These are phyloP conservation scores for Hyposoter didymator DNA, from an alignment of 2,888 invertebrate species.

Conservation along the genomic window DNA sequence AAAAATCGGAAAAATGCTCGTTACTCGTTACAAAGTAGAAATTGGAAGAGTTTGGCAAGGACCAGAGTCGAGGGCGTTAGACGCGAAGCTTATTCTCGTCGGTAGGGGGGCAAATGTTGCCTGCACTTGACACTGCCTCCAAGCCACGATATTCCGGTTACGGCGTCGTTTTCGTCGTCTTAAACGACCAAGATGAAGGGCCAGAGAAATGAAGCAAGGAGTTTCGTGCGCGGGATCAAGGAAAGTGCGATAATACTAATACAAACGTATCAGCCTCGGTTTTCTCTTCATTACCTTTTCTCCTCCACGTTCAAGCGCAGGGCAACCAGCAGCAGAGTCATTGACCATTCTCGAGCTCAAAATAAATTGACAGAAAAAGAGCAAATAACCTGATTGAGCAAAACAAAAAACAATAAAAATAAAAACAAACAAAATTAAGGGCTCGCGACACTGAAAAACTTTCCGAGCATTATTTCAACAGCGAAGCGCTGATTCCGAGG, in stretches of 20 bases:
- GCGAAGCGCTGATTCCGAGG: too few relatives aligned
- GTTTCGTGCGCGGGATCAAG: conserved; percentile 49
- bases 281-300: not conserved
- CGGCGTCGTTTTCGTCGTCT: conserved; percentile 55
- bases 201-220: conserved; percentile 23
- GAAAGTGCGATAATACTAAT: conserved; percentile 60
- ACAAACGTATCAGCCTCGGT: conserved; percentile 30
- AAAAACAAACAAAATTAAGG: too few relatives aligned
- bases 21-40: conserved; percentile 36
- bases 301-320: not conserved
- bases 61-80: conserved; percentile 25
- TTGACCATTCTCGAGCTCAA: conserved; percentile 22
- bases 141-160: conserved; percentile 74
- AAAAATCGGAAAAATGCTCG: not conserved
- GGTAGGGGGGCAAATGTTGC: conserved; percentile 42
- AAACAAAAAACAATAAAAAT: not conserved
- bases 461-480: too few relatives aligned
- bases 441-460: too few relatives aligned
- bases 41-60: conserved; percentile 29
- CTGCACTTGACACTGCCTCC: conserved; percentile 77
- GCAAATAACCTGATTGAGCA: not conserved
- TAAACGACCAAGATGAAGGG: conserved; percentile 60
- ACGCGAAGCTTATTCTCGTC: conserved; percentile 7
- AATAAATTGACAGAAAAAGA: not conserved
- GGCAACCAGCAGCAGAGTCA: not conserved